Conservation (phyloP, 2,797 vertebrate genomes). For the Coluber constrictor region DNA sequence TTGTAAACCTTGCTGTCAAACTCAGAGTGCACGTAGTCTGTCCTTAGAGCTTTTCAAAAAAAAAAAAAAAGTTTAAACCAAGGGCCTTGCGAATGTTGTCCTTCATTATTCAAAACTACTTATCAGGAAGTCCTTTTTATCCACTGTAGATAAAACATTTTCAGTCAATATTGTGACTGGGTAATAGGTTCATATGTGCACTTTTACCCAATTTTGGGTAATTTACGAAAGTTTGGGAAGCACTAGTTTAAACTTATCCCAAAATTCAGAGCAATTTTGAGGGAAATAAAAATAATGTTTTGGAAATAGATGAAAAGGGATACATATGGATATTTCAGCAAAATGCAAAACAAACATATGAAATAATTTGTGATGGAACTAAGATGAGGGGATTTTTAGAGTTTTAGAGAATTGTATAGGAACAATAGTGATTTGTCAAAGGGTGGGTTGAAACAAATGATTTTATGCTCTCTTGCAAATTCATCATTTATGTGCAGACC, state of each 20-base stretch:
- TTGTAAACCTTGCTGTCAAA: neutral
- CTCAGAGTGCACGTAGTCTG: neutral
- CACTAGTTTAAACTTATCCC: neutral
- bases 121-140: neutral
- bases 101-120: neutral
- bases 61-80: neutral
- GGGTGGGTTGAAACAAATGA: neutral
- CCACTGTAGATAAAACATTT: neutral
- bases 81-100: neutral
- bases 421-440: neutral
- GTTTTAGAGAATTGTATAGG: neutral
- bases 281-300: neutral
- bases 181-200: neutral
- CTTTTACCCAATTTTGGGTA: neutral
- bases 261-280: neutral
- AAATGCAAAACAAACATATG: neutral
- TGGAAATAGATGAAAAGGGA: neutral
- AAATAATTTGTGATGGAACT: neutral
- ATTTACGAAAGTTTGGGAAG: neutral
- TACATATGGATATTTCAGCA: neutral
- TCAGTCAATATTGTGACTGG: neutral
- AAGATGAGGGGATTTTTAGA: neutral
- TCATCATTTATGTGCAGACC: neutral
- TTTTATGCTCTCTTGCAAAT: neutral
- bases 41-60: neutral